Percentiles rank a stretch among this genome's conserved stretches.
phyloP scores from a whole-genome alignment of 2,113 vertebrate genomes.

The Sardina pilchardus region DNA sequence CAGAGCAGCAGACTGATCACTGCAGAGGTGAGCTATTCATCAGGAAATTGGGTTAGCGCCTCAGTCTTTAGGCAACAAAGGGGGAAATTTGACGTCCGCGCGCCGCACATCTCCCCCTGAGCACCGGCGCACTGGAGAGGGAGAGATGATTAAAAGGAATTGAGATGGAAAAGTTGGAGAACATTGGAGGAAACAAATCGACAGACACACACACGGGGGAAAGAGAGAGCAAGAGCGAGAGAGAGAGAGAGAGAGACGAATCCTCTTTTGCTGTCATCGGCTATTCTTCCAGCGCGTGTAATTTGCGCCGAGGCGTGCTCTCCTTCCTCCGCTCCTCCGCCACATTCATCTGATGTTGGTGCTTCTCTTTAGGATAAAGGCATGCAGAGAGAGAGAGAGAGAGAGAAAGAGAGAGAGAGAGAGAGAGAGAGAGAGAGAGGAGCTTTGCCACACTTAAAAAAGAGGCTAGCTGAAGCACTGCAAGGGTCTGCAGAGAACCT shows the following conservation, averaged over 20 bases:
- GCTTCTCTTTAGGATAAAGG: not conserved
- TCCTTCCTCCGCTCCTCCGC: not conserved
- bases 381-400: not conserved
- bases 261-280: slow-evolving; percentile 16
- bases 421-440: not conserved
- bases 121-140: not conserved
- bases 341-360: not conserved
- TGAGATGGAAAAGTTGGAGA: slow-evolving; percentile 15
- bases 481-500: not conserved
- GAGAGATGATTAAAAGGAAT: slow-evolving; percentile 6
- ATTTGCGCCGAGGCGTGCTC: not conserved
- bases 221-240: not conserved
- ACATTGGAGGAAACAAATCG: slow-evolving; percentile 3
- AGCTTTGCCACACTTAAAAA: not conserved
- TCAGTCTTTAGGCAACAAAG: slow-evolving; percentile 8
- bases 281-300: slow-evolving; percentile 8
- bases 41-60: slow-evolving; percentile 6
- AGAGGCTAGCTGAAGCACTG: not conserved
- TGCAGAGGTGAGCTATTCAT: slow-evolving; percentile 3
- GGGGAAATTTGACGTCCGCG: not conserved
- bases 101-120: not conserved
- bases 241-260: slow-evolving; percentile 13
- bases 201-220: not conserved
- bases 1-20: not conserved
- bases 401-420: slow-evolving; percentile 14